Evolutionary conservation across 2,888 invertebrate species (phyloP), one percentile per base, ranked within the genome.

Genomic region (Caenorhabditis wallacei): DNA sequence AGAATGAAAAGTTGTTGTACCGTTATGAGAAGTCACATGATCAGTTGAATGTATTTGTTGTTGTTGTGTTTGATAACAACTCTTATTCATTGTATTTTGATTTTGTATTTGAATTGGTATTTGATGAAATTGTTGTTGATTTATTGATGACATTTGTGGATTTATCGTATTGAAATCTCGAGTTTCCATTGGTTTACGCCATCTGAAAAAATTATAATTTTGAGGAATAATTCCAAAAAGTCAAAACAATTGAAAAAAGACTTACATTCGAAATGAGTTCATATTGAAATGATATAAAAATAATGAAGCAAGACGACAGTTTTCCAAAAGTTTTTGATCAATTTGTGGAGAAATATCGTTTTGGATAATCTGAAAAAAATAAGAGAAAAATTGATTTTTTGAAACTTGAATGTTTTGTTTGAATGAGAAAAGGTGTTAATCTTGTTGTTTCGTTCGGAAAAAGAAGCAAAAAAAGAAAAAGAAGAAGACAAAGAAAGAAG

Each of bases 201-300:
- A 87, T 78, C 87, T 87, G 43, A 48, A 85, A 72, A 18, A n/a
- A 24, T 7, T 2, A 7, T 54, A 24, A 30, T 24, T 26, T n/a
- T n/a, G n/a, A n/a, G n/a, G n/a, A n/a, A n/a, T n/a, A n/a, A n/a
- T n/a, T n/a, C n/a, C 1, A 48, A 48, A 48, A 48, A 18, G n/a
- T n/a, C 13, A 48, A 8, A 48, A 48, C 2, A n/a, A 11, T 4
- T n/a, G 7, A 22, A 40, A 56, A 51, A 64, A 57, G 61, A 84
- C 85, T 84, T 40, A 82, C 85, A 85, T 82, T 80, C 85, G 64
- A 69, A 85, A 85, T 11, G 78, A 80, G 57, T 82, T 78, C 84
- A 85, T 82, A 51, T 85, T 85, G 61, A 84, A 81, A 59, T 80
- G 82, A 37, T 74, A 80, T 18, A 85, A 59, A 63, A 80, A 85